phyloP scores from a whole-genome alignment of 2,113 vertebrate genomes.

The Geococcyx californianus region DNA sequence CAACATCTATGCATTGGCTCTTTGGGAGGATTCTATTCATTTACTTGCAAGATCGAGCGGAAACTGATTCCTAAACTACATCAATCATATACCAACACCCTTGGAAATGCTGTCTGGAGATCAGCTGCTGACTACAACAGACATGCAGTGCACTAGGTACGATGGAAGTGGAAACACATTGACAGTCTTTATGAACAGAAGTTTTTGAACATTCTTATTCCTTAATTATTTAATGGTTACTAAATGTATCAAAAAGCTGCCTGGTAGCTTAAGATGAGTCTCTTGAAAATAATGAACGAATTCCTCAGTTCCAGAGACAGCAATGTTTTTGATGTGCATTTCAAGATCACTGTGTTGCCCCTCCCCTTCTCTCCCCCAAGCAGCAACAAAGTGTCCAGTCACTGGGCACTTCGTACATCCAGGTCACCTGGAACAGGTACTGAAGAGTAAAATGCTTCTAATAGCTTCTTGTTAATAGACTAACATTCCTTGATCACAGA shows the following conservation, averaged over 20 bases:
- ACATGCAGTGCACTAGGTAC: background rate
- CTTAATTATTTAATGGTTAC: background rate
- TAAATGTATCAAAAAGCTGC: background rate
- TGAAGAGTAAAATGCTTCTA: background rate
- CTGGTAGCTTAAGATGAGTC: background rate
- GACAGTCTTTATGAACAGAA: background rate
- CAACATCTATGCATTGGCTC: background rate
- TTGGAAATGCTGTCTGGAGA: background rate
- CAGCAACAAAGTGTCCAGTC: background rate
- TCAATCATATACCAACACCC: background rate
- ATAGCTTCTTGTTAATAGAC: background rate
- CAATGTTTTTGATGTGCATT: background rate
- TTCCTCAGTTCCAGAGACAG: background rate
- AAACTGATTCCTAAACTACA: background rate
- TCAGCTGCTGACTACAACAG: background rate
- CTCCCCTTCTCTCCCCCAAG: background rate
- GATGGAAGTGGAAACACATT: background rate
- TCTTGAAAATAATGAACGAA: background rate
- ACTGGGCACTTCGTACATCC: no score
- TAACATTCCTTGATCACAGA: background rate
- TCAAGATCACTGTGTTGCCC: background rate
- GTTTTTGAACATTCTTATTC: background rate
- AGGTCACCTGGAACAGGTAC: no score
- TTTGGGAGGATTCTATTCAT: background rate
- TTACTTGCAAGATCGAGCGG: background rate